A percentile compares a stretch with the other conserved stretches of the same genome.
Evolutionary conservation across 2,888 invertebrate genomes (phyloP).

Genomic region (Aspidiotus rigidus): DNA sequence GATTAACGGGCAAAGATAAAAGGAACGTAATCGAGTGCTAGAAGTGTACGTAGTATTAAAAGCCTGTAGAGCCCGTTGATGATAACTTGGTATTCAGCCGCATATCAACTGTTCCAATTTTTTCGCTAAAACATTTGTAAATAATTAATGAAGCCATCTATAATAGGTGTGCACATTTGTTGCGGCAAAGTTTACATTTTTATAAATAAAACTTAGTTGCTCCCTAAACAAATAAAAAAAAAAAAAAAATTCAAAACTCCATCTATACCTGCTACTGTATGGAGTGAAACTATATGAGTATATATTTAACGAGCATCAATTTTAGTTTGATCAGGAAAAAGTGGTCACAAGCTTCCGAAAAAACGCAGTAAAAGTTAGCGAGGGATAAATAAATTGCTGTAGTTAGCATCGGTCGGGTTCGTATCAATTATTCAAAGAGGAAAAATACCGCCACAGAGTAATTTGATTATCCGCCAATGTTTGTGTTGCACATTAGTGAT

Average conservation of each 20-base stretch:
- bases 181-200: not conserved
- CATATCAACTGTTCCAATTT: not conserved
- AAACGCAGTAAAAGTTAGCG: conserved; percentile 18
- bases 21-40: too few relatives aligned
- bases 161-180: not conserved
- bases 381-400: conserved; percentile 8
- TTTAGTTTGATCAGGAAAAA: not conserved
- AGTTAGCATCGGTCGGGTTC: conserved; percentile 14
- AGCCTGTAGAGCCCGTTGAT: too few relatives aligned
- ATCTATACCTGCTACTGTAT: not conserved
- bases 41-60: too few relatives aligned
- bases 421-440: conserved; percentile 24
- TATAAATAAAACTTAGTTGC: not conserved
- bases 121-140: not conserved
- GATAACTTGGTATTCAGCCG: not conserved
- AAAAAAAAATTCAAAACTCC: too few relatives aligned
- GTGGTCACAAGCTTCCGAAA: conserved; percentile 5
- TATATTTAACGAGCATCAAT: not conserved
- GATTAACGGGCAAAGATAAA: too few relatives aligned
- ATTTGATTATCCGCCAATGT: not conserved
- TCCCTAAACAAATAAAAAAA: too few relatives aligned
- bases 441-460: conserved; percentile 8
- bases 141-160: conserved; percentile 1
- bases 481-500: not conserved
- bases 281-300: not conserved